Evolutionary conservation across 2,113 vertebrate species (phyloP), one percentile per base, ranked within the genome.

Genomic region (Mola mola): DNA sequence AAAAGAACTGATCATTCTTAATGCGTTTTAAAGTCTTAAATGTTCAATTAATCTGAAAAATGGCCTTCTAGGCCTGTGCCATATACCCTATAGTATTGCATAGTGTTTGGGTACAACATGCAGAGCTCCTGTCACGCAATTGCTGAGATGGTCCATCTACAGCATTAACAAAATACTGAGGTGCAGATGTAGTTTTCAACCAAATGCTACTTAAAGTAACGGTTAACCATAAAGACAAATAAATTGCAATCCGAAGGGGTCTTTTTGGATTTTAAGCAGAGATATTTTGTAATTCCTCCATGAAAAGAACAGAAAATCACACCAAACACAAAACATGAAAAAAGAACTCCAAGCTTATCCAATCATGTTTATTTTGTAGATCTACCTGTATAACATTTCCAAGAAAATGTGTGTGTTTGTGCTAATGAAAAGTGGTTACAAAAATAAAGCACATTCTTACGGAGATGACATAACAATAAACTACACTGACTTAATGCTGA

Each of bases 391-490:
- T 34, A 71, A 29, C 28, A 74, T 73, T 78, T 85, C 34, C 62
- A 86, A 63, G 70, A 78, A 82, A 81, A 79, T 20, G 46, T 72
- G 42, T 79, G 57, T 57, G 42, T 13, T 34, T 21, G 1, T 25
- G 21, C 73, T 56, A 81, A 88, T 83, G 84, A 40, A 75, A 85
- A 81, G 76, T 87, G 78, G 78, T 88, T 89, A 90, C 77, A 89
- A 90, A 90, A 89, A 88, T 89, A 87, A 89, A 87, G 70, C 57
- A 87, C 77, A 80, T 83, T 87, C 66, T 84, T 66, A 80, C 60
- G 37, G 85, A 81, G 76, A 85, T 69, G 74, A 80, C 75, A 65
- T 25, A 72, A 82, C 51, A 65, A 40, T 64, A 72, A 81, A 66
- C 64, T 56, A 76, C 72, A 63, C 57, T 59, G 63, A n/a, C 80